phyloP scores from a whole-genome alignment of 2,113 vertebrate genomes.

The Micromys minutus region DNA sequence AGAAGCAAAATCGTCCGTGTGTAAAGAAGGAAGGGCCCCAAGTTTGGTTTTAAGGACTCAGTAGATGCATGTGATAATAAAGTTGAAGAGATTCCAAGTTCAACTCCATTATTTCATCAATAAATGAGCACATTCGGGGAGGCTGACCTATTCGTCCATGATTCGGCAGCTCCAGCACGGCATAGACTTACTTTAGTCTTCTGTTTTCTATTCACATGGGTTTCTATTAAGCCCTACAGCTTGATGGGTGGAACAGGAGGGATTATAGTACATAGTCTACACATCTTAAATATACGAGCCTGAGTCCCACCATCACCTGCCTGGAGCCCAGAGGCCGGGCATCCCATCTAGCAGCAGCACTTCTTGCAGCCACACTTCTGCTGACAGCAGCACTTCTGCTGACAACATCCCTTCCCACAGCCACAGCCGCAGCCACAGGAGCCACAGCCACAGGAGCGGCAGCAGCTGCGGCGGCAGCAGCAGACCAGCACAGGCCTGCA shows the following conservation, averaged over 20 bases:
- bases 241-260: not conserved
- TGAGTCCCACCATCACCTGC: not conserved
- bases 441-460: not conserved
- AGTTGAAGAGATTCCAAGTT: not conserved
- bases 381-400: conserved; percentile 12
- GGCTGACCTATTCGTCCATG: too few species aligned
- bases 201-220: not conserved
- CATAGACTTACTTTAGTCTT: not conserved
- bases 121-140: not conserved
- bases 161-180: not conserved
- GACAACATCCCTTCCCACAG: conserved; percentile 39
- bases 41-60: not conserved
- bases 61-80: not conserved
- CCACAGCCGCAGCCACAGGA: not conserved
- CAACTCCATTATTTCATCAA: not conserved
- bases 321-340: fast-evolving
- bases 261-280: not conserved
- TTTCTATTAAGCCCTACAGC: not conserved
- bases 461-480: not conserved
- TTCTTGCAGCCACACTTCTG: not conserved
- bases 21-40: not conserved
- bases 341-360: not conserved
- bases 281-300: not conserved
- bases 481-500: not conserved
- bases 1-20: not conserved